Evolutionary conservation across 2,113 vertebrate genomes (phyloP).

Genomic region (Pygoscelis adeliae): DNA sequence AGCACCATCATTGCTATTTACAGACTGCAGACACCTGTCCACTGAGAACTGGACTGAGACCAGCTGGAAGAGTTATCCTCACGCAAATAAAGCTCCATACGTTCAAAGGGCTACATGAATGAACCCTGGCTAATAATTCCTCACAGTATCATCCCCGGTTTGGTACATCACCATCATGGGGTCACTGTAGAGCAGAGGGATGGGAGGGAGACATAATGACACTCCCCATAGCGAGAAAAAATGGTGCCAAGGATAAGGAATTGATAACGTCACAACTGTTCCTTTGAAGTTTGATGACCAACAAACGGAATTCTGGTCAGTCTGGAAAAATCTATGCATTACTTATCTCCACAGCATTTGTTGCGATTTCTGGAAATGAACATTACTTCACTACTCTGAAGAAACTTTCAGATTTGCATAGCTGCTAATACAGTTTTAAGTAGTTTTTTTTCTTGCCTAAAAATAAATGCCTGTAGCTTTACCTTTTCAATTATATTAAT

Average conservation of each 20-base stretch:
- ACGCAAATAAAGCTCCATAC: not conserved
- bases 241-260: not conserved
- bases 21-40: not conserved
- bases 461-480: not conserved
- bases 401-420: not conserved
- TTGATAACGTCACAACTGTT: not conserved
- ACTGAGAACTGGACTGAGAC: not conserved
- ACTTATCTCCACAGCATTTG: not conserved
- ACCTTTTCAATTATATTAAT: not conserved
- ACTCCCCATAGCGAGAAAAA: not conserved
- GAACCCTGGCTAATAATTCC: not conserved
- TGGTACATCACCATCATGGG: fast-evolving
- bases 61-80: not conserved
- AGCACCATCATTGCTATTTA: not conserved
- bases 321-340: not conserved
- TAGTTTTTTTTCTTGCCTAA: not conserved
- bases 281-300: not conserved
- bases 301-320: not conserved
- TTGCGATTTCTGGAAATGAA: not conserved
- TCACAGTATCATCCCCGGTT: not conserved
- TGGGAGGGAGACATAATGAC: not conserved
- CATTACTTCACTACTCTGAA: not conserved
- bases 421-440: not conserved
- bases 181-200: not conserved
- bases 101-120: not conserved